Percentiles rank a stretch among this genome's conserved stretches.
These are phyloP conservation scores for Pseudococcus jackbeardsleyi DNA, from an alignment of 2,888 invertebrate species.

Conservation along the genomic window DNA sequence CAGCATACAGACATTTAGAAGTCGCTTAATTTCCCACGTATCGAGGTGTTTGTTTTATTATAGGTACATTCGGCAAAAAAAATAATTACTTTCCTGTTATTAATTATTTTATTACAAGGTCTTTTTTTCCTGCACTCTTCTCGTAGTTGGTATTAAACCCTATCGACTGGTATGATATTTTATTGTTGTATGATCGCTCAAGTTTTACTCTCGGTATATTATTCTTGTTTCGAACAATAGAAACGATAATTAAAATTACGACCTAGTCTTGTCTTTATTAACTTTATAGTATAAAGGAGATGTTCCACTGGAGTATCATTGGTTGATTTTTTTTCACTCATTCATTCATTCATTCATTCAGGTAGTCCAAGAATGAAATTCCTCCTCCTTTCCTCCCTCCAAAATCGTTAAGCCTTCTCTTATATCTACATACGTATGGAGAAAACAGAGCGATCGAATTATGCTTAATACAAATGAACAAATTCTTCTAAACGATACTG, in stretches of 20 bases:
- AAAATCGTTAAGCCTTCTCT: neutral
- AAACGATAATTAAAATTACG: constrained; percentile 48
- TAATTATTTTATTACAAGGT: constrained; percentile 62
- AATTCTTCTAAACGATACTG: neutral
- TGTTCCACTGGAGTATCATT: neutral
- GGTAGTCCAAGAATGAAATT: neutral
- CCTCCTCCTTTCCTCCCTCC: neutral
- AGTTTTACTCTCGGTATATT: neutral
- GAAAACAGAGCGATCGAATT: constrained; percentile 9
- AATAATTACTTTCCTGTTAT: constrained; percentile 60
- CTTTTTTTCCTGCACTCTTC: constrained; percentile 28
- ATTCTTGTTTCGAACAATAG: constrained; percentile 31
- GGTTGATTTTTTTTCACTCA: neutral
- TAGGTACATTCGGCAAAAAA: constrained; percentile 45
- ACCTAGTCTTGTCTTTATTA: neutral
- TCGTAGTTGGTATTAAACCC: neutral
- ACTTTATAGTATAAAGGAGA: neutral
- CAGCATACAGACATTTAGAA: constrained; percentile 32
- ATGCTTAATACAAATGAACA: constrained; percentile 39
- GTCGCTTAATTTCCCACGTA: constrained; percentile 57
- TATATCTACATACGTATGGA: neutral
- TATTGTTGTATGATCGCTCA: constrained; percentile 20
- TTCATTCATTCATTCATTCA: neutral
- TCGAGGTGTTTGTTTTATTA: constrained; percentile 60
- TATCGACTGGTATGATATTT: constrained; percentile 39